These are phyloP conservation scores for Campaea margaritaria DNA, from an alignment of 2,888 invertebrate genomes.

Conservation along the genomic window DNA sequence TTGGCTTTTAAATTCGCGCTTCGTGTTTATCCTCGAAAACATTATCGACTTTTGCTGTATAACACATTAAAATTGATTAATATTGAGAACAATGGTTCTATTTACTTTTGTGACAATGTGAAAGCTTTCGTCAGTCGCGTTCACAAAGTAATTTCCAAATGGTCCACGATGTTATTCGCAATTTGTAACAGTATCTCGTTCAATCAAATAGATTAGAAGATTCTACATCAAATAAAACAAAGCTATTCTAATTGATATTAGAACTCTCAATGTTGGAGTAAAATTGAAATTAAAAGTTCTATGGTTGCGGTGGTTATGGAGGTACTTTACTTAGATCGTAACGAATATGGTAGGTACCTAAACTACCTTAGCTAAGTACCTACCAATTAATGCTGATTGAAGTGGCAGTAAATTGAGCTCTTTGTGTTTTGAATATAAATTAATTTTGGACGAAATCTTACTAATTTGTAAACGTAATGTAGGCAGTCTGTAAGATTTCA, in stretches of 20 bases:
- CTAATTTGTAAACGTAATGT: slow-evolving; percentile 1
- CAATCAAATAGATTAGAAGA: slow-evolving; percentile 25
- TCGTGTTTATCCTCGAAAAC: neutral
- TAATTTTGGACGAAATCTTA: slow-evolving; percentile 10
- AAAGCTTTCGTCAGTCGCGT: neutral
- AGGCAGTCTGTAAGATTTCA: slow-evolving; percentile 18
- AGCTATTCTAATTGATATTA: slow-evolving; percentile 22
- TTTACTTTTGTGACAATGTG: slow-evolving; percentile 7
- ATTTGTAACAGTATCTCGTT: slow-evolving; percentile 16
- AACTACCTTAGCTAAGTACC: slow-evolving; percentile 12
- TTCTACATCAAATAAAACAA: slow-evolving; percentile 31
- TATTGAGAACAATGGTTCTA: slow-evolving; percentile 5
- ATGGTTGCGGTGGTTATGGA: slow-evolving; percentile 1
- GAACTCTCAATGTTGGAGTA: slow-evolving; percentile 21
- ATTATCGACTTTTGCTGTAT: neutral
- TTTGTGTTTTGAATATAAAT: slow-evolving; percentile 15
- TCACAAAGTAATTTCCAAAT: slow-evolving; percentile 9
- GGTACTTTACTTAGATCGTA: slow-evolving; percentile 2
- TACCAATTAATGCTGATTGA: slow-evolving; percentile 28
- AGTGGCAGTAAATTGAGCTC: slow-evolving; percentile 19
- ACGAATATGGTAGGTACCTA: slow-evolving; percentile 7
- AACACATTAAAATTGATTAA: neutral
- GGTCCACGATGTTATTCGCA: slow-evolving; percentile 5
- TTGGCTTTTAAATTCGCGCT: slow-evolving; percentile 1
- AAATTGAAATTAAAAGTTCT: slow-evolving; percentile 22